phyloP scores from a whole-genome alignment of 2,797 vertebrate species.

The Scarus forsteni region DNA sequence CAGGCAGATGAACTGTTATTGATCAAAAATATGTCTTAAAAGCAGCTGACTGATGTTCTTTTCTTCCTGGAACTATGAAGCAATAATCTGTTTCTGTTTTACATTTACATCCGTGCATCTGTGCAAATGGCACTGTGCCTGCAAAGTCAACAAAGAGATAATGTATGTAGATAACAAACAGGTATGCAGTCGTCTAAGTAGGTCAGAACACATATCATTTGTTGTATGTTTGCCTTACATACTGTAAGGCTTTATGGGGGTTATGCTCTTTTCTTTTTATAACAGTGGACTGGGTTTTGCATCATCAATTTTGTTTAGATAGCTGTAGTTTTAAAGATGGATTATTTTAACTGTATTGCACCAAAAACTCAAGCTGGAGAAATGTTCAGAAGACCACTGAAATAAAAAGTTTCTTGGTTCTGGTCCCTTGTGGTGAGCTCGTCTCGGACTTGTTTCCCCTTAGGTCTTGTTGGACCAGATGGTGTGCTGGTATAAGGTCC shows the following conservation, averaged over 20 bases:
- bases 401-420: too few relatives aligned
- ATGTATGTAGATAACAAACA: not conserved
- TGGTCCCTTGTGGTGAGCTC: too few relatives aligned
- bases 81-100: slow-evolving; percentile 17
- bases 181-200: not conserved
- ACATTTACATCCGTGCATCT: not conserved
- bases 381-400: too few relatives aligned
- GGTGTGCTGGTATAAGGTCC: too few relatives aligned
- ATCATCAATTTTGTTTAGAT: too few relatives aligned
- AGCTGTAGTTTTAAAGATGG: too few relatives aligned
- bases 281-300: too few relatives aligned
- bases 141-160: slow-evolving; percentile 13
- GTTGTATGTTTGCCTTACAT: not conserved
- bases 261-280: not conserved
- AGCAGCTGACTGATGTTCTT: not conserved
- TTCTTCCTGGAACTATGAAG: slow-evolving; percentile 24
- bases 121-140: not conserved
- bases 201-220: not conserved
- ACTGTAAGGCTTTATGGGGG: not conserved
- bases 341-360: too few relatives aligned
- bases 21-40: not conserved
- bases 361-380: too few relatives aligned
- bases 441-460: too few relatives aligned
- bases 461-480: too few relatives aligned
- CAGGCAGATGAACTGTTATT: not conserved